Conservation (phyloP, 2,888 invertebrate genomes). For the Cyrtodaria siliqua region DNA sequence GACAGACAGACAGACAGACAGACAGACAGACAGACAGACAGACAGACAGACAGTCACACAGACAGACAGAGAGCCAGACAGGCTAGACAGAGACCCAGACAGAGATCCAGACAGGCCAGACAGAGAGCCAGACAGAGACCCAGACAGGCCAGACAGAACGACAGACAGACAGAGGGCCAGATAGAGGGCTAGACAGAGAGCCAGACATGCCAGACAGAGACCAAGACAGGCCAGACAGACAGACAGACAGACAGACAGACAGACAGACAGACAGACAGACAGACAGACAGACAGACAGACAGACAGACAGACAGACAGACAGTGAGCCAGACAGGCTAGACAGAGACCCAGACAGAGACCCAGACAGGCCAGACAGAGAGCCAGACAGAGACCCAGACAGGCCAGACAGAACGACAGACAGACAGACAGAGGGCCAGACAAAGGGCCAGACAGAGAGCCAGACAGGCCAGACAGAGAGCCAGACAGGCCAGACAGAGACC, state of each 20-base stretch:
- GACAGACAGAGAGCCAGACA: conserved; percentile 19
- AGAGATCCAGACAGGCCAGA: conserved; percentile 12
- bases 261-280: conserved; percentile 23
- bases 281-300: conserved; percentile 18
- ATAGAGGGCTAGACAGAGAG: conserved; percentile 2
- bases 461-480: too few relatives aligned
- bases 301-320: conserved; percentile 15
- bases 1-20: conserved; percentile 17
- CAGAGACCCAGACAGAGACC: too few relatives aligned
- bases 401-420: too few relatives aligned
- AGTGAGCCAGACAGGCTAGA: too few relatives aligned
- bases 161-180: conserved; percentile 3
- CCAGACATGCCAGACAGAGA: conserved; percentile 1
- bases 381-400: too few relatives aligned
- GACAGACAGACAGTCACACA: too few relatives aligned
- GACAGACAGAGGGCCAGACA: too few relatives aligned
- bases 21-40: too few relatives aligned
- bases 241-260: conserved; percentile 18
- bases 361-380: too few relatives aligned
- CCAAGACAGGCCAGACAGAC: conserved; percentile 1
- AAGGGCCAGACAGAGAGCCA: too few relatives aligned
- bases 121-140: conserved; percentile 5
- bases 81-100: conserved; percentile 11
- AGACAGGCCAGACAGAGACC: too few relatives aligned
- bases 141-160: conserved; percentile 6